Evolutionary conservation across 2,888 invertebrate genomes (phyloP).

Genomic region (Hypomecis punctinalis): DNA sequence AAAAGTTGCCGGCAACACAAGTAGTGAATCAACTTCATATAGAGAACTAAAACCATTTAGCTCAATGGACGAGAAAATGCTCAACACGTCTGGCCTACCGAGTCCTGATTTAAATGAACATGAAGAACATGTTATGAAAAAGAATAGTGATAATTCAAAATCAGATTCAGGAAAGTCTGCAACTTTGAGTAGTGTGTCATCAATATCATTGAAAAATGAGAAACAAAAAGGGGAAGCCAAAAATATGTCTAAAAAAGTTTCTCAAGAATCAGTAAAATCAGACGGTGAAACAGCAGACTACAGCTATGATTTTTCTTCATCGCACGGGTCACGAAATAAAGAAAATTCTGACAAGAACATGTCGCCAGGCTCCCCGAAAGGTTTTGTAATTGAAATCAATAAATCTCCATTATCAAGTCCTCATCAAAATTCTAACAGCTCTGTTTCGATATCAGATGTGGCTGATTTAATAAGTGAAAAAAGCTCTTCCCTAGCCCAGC

Average conservation of each 20-base stretch:
- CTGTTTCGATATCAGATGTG: constrained; percentile 77
- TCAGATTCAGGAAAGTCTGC: constrained; percentile 52
- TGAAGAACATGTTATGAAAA: constrained; percentile 44
- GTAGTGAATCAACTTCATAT: constrained; percentile 78
- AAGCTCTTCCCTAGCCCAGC: constrained; percentile 55
- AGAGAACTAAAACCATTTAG: constrained; percentile 72
- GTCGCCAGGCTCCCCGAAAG: constrained; percentile 20
- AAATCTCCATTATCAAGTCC: constrained; percentile 57
- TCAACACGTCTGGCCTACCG: constrained; percentile 68
- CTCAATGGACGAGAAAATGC: constrained; percentile 61
- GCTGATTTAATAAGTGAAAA: constrained; percentile 77
- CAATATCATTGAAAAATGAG: constrained; percentile 53
- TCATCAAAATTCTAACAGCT: constrained; percentile 68
- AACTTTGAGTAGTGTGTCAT: constrained; percentile 57
- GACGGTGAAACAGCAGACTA: constrained; percentile 69
- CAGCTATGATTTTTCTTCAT: constrained; percentile 72
- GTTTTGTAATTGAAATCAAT: constrained; percentile 45
- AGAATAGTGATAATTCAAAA: constrained; percentile 46
- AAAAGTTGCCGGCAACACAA: constrained; percentile 62
- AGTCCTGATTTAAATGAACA: constrained; percentile 26
- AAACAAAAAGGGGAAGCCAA: constrained; percentile 21
- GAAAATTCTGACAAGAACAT: constrained; percentile 43
- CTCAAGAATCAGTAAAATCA: constrained; percentile 55
- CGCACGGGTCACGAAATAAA: constrained; percentile 57
- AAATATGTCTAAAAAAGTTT: constrained; percentile 47